phyloP scores from a whole-genome alignment of 2,888 invertebrate species.

The Alcis repandata region DNA sequence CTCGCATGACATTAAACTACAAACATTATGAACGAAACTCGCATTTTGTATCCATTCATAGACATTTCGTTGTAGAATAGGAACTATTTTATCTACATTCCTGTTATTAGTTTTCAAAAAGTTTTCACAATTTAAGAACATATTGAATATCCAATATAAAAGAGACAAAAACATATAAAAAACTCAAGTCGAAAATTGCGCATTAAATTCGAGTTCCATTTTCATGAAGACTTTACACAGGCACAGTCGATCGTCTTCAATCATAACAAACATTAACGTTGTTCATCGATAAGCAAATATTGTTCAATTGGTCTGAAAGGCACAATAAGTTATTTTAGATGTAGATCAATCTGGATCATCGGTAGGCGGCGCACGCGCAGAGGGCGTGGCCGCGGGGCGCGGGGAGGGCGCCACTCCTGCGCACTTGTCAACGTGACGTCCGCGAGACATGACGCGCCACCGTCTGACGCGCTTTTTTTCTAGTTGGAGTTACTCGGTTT shows the following conservation, averaged over 20 bases:
- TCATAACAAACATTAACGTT: slow-evolving; percentile 35
- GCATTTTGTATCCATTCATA: slow-evolving; percentile 17
- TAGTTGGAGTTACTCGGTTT: slow-evolving; percentile 40
- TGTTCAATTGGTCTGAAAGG: slow-evolving; percentile 49
- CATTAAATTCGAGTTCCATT: background rate
- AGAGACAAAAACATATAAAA: no score
- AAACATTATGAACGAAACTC: slow-evolving; percentile 20
- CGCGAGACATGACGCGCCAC: slow-evolving; percentile 61
- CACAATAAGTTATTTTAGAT: slow-evolving; percentile 60
- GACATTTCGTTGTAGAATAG: background rate
- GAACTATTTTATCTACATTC: background rate
- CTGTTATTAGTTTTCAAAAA: background rate
- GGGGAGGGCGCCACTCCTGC: slow-evolving; percentile 70
- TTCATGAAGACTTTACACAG: slow-evolving; percentile 8
- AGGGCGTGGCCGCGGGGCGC: slow-evolving; percentile 67
- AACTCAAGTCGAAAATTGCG: no score
- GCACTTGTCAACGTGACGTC: slow-evolving; percentile 75
- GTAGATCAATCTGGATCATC: slow-evolving; percentile 78
- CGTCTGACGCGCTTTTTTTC: slow-evolving; percentile 52
- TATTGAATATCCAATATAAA: no score
- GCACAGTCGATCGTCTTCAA: slow-evolving; percentile 30
- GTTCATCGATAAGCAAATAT: slow-evolving; percentile 47
- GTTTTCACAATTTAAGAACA: no score
- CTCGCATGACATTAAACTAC: slow-evolving; percentile 22
- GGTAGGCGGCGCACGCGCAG: slow-evolving; percentile 73